A percentile compares a stretch with the other conserved stretches of the same genome.
Conservation (phyloP, 2,113 vertebrate species). For the Tetraodon nigroviridis region DNA sequence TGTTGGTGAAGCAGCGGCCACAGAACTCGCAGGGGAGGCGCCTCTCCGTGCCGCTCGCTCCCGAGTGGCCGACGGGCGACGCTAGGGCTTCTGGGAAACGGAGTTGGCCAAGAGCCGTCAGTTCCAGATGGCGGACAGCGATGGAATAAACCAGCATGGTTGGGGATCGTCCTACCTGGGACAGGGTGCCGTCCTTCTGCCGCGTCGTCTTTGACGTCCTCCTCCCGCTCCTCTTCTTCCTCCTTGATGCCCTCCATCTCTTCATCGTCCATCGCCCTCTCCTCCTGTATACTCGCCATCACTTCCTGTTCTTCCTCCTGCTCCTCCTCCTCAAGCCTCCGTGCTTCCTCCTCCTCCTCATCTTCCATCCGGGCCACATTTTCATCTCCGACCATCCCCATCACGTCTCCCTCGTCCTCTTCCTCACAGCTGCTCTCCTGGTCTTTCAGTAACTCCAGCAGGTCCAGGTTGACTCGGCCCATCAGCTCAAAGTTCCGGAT, state of each 20-base stretch:
- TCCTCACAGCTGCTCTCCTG: conserved; percentile 86
- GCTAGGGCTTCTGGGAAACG: conserved; percentile 58
- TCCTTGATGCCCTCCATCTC: conserved; percentile 73
- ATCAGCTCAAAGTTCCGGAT: conserved; percentile 97
- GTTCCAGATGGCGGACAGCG: neutral
- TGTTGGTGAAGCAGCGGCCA: conserved; percentile 90
- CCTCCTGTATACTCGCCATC: conserved; percentile 61
- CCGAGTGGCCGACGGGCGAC: conserved; percentile 63
- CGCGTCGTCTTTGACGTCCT: conserved; percentile 39
- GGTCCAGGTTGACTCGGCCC: conserved; percentile 93
- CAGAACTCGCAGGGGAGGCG: conserved; percentile 96
- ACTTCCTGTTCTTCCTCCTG: conserved; percentile 70
- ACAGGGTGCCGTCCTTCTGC: conserved; percentile 32
- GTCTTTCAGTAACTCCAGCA: conserved; percentile 90
- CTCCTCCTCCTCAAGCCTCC: conserved; percentile 37
- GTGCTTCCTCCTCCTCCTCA: conserved; percentile 69
- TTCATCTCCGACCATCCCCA: conserved; percentile 33
- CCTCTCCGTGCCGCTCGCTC: conserved; percentile 71
- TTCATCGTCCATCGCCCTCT: conserved; percentile 71
- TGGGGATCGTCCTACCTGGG: conserved; percentile 52
- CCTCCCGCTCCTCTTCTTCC: conserved; percentile 38
- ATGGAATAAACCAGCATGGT: neutral
- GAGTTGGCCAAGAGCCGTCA: conserved; percentile 24
- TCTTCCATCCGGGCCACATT: conserved; percentile 34
- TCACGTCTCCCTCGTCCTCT: conserved; percentile 47